A percentile compares a stretch with the other conserved stretches of the same genome.
phyloP scores from a whole-genome alignment of 2,113 vertebrate species.

The Pseudonaja textilis region DNA sequence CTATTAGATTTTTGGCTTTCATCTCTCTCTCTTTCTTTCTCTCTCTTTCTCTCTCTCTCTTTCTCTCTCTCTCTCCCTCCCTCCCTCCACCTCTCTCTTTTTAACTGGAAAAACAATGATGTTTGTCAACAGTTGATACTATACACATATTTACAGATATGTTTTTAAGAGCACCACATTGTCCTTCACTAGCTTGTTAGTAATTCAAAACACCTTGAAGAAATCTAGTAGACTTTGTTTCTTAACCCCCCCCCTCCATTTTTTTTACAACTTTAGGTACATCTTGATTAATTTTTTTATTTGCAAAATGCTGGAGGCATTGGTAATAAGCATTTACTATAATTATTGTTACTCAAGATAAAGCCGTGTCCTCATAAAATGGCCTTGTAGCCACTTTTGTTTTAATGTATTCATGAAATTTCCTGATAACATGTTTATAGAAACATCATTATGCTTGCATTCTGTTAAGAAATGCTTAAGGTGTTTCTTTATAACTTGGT shows the following conservation, averaged over 20 bases:
- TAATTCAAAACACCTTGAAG: constrained; percentile 1
- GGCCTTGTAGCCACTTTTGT: constrained; percentile 29
- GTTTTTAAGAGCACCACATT: constrained; percentile 16
- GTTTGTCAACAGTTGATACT: not conserved
- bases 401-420: constrained; percentile 33
- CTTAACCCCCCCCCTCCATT: accelerated
- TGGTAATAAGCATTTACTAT: constrained; percentile 36
- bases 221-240: not conserved
- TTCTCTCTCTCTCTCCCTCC: no score
- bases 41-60: no score
- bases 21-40: not conserved
- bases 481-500: not conserved
- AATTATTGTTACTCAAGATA: constrained; percentile 41
- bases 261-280: constrained; percentile 22
- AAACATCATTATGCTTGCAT: not conserved
- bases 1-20: not conserved
- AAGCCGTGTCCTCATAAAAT: constrained; percentile 23
- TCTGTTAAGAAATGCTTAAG: constrained; percentile 30
- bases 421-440: constrained; percentile 9
- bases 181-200: constrained; percentile 2
- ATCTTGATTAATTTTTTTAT: constrained; percentile 13
- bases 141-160: not conserved
- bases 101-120: not conserved
- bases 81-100: no score
- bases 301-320: constrained; percentile 23